A percentile compares a stretch with the other conserved stretches of the same genome.
Conservation (phyloP, 2,113 vertebrate species). For the Mormyrus iriodes region DNA sequence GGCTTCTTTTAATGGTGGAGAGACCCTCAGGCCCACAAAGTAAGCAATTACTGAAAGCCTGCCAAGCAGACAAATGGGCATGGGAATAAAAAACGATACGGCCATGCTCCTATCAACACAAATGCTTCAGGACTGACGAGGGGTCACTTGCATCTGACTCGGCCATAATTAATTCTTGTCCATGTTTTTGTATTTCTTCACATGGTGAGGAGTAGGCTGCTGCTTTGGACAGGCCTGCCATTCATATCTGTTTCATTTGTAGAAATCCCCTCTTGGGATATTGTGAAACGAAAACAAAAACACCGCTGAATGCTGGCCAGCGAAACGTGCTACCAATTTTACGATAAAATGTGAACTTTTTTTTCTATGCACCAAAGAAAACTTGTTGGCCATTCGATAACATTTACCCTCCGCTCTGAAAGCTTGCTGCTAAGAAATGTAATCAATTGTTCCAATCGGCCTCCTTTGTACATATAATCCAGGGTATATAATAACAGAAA, state of each 20-base stretch:
- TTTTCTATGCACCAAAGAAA: conserved; percentile 38
- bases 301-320: conserved; percentile 40
- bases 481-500: conserved; percentile 20
- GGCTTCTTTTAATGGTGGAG: conserved; percentile 28
- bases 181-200: conserved; percentile 10
- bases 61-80: conserved; percentile 18
- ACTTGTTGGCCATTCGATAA: conserved; percentile 34
- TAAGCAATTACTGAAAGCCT: conserved; percentile 31
- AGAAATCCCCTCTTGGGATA: conserved; percentile 47
- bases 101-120: not conserved
- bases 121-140: conserved; percentile 9
- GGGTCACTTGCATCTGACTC: conserved; percentile 26
- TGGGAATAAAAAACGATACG: not conserved
- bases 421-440: conserved; percentile 26
- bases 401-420: conserved; percentile 34
- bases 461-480: conserved; percentile 33
- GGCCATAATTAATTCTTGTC: conserved; percentile 27
- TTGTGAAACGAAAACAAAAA: conserved; percentile 45
- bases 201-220: conserved; percentile 16
- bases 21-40: conserved; percentile 31
- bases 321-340: conserved; percentile 47
- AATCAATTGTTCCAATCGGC: conserved; percentile 24
- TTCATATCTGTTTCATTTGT: conserved; percentile 39
- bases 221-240: conserved; percentile 33
- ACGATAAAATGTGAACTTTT: conserved; percentile 29